phyloP scores from a whole-genome alignment of 2,797 vertebrate species.

The Dicrostonyx torquatus region DNA sequence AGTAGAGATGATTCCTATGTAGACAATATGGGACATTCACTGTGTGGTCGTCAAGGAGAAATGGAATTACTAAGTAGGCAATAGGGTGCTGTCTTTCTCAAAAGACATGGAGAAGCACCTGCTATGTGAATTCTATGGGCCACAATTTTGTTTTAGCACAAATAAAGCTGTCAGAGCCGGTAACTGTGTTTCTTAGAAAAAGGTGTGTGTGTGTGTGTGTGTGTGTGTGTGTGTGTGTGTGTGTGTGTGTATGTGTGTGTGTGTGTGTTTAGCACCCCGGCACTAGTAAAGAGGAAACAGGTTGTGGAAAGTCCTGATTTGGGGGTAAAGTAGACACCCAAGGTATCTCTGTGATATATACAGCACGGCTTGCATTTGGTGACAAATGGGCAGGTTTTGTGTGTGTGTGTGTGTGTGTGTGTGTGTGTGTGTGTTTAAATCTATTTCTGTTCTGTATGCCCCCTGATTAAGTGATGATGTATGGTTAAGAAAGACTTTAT shows the following conservation, averaged over 20 bases:
- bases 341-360: not conserved
- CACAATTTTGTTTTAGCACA: slow-evolving; percentile 7
- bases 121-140: not conserved
- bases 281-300: not conserved
- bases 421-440: too few species aligned
- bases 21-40: not conserved
- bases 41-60: fast-evolving
- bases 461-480: slow-evolving; percentile 61
- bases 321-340: not conserved
- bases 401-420: too few species aligned
- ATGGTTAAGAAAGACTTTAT: slow-evolving; percentile 75
- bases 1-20: fast-evolving
- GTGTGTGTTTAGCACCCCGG: not conserved
- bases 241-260: not conserved
- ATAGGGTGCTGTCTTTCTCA: not conserved
- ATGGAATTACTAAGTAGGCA: not conserved
- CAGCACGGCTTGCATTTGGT: not conserved
- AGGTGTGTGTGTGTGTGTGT: not conserved
- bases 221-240: not conserved
- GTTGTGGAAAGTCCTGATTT: slow-evolving; percentile 25
- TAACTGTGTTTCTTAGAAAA: not conserved
- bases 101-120: not conserved
- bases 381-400: slow-evolving; percentile 47
- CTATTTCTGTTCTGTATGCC: not conserved
- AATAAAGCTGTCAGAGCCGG: not conserved